Conservation (phyloP, 2,888 invertebrate genomes). For the Caenorhabditis auriculariae region DNA sequence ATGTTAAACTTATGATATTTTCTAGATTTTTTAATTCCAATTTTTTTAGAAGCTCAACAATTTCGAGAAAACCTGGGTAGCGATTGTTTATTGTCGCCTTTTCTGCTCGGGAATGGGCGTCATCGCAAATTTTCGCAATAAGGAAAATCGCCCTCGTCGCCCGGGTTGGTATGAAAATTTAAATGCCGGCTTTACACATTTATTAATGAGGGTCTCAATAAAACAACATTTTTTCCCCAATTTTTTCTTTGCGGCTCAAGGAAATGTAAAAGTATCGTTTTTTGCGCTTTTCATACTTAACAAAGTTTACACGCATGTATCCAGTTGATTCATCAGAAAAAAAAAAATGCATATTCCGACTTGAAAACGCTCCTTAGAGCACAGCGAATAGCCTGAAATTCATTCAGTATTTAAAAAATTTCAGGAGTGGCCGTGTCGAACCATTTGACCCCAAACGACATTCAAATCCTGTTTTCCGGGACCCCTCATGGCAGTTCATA, state of each 20-base stretch:
- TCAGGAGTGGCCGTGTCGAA: slow-evolving; percentile 53
- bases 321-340: no score
- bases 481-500: slow-evolving; percentile 41
- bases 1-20: slow-evolving; percentile 1
- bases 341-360: no score
- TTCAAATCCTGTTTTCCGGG: slow-evolving; percentile 55
- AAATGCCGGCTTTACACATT: neutral
- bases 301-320: no score
- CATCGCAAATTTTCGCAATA: slow-evolving; percentile 41
- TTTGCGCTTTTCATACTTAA: slow-evolving; percentile 1
- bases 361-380: no score
- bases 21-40: slow-evolving; percentile 9
- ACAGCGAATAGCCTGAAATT: no score
- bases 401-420: slow-evolving; percentile 8
- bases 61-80: slow-evolving; percentile 36
- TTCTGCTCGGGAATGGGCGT: slow-evolving; percentile 51
- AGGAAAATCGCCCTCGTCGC: slow-evolving; percentile 37
- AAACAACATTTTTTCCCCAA: neutral
- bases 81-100: slow-evolving; percentile 50
- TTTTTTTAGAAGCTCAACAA: slow-evolving; percentile 22
- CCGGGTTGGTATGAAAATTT: slow-evolving; percentile 26
- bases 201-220: neutral
- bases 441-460: slow-evolving; percentile 55
- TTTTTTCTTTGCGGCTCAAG: no score
- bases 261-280: no score